These are phyloP conservation scores for Actenoides lindsayi DNA, from an alignment of 2,113 vertebrate genomes.

Conservation along the genomic window DNA sequence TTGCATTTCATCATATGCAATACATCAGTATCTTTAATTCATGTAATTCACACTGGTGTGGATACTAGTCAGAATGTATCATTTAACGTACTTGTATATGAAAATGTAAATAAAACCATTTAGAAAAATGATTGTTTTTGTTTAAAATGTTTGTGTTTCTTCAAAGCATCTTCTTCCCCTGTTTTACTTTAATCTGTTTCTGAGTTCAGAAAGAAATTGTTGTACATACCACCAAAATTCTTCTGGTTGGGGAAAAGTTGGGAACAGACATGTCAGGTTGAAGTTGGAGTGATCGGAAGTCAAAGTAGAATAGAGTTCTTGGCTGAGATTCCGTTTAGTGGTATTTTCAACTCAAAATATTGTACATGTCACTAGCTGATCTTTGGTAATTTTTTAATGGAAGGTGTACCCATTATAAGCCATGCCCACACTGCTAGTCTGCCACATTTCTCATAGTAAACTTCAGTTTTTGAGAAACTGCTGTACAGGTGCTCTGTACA, in stretches of 20 bases:
- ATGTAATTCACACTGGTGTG: constrained; percentile 68
- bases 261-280: constrained; percentile 62
- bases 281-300: constrained; percentile 57
- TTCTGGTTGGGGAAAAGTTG: constrained; percentile 59
- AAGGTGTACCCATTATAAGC: background rate
- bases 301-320: constrained; percentile 67
- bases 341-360: constrained; percentile 2
- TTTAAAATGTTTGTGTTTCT: constrained; percentile 71
- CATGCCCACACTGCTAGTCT: background rate
- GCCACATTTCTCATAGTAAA: constrained; percentile 18
- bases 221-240: constrained; percentile 8
- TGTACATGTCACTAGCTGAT: background rate
- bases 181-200: constrained; percentile 40
- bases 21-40: constrained; percentile 67
- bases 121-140: constrained; percentile 77
- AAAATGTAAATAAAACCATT: constrained; percentile 78
- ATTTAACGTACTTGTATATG: constrained; percentile 61
- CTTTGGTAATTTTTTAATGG: background rate
- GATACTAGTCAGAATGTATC: constrained; percentile 73
- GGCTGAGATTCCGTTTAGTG: constrained; percentile 37
- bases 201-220: constrained; percentile 33
- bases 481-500: constrained; percentile 31
- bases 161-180: constrained; percentile 55
- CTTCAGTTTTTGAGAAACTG: background rate
- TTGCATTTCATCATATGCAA: constrained; percentile 63